phyloP scores from a whole-genome alignment of 1,140 invertebrate species.

The Temnothorax longispinosus region DNA sequence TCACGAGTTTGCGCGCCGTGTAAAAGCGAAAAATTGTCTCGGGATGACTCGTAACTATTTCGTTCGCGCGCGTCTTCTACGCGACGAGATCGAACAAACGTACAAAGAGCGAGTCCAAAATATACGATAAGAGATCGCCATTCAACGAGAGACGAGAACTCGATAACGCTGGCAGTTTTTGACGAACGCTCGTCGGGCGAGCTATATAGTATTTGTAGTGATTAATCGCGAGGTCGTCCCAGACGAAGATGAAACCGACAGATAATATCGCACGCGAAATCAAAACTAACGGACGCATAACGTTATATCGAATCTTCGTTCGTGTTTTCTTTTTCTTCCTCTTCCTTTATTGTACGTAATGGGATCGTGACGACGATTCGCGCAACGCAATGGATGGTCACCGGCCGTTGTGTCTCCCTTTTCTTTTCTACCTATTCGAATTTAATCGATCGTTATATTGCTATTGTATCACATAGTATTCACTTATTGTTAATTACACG shows the following conservation, averaged over 20 bases:
- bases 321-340: background rate
- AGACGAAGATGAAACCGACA: constrained; percentile 15
- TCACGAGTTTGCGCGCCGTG: constrained; percentile 25
- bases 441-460: constrained; percentile 68
- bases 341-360: constrained; percentile 45
- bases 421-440: constrained; percentile 48
- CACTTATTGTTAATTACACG: constrained; percentile 64
- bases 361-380: constrained; percentile 25
- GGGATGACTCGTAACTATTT: background rate
- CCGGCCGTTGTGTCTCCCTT: background rate
- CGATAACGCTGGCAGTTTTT: constrained; percentile 61
- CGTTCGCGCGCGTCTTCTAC: background rate
- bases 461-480: constrained; percentile 76
- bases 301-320: constrained; percentile 2
- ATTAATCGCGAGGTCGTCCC: constrained; percentile 45
- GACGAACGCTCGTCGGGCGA: constrained; percentile 20
- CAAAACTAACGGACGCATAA: constrained; percentile 40
- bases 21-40: constrained; percentile 31
- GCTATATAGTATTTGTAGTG: constrained; percentile 28
- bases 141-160: constrained; percentile 33
- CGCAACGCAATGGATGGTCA: background rate
- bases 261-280: constrained; percentile 18
- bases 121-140: constrained; percentile 21
- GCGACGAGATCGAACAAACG: constrained; percentile 37
- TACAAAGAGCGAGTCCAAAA: constrained; percentile 15